A percentile compares a stretch with the other conserved stretches of the same genome.
These are phyloP conservation scores for Ganaspis brasiliensis DNA, from an alignment of 2,888 invertebrate genomes.

Conservation along the genomic window DNA sequence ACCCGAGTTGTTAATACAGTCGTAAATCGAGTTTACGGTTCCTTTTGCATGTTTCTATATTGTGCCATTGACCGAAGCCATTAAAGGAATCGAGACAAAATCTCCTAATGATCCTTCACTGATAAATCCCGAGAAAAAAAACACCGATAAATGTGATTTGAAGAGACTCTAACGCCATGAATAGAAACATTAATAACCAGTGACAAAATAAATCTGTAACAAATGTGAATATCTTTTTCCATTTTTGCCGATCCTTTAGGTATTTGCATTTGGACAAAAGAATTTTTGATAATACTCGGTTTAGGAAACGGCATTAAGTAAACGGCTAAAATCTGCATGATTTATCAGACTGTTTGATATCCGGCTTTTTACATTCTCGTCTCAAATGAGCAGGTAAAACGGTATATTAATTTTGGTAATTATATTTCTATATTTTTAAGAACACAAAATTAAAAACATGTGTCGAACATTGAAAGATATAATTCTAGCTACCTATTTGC, in stretches of 20 bases:
- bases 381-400: no score
- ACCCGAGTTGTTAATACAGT: slow-evolving; percentile 34
- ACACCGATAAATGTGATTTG: slow-evolving; percentile 61
- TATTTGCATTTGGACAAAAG: no score
- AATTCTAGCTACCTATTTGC: slow-evolving; percentile 5
- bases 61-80: slow-evolving; percentile 4
- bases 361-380: no score
- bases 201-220: slow-evolving; percentile 4
- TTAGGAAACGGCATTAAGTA: no score
- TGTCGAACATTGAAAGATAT: neutral
- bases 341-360: no score
- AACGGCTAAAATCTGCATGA: no score
- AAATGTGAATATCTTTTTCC: slow-evolving; percentile 42
- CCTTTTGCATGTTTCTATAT: slow-evolving; percentile 5
- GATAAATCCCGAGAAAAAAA: neutral
- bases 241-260: slow-evolving; percentile 33
- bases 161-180: no score
- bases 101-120: slow-evolving; percentile 4
- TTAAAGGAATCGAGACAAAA: slow-evolving; percentile 26
- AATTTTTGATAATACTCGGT: no score
- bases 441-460: no score
- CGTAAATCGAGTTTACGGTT: slow-evolving; percentile 41
- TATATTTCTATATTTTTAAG: no score
- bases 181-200: slow-evolving; percentile 26
- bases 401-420: no score